Conservation (phyloP, 2,888 invertebrate species). For the Ecdyonurus torrentis region DNA sequence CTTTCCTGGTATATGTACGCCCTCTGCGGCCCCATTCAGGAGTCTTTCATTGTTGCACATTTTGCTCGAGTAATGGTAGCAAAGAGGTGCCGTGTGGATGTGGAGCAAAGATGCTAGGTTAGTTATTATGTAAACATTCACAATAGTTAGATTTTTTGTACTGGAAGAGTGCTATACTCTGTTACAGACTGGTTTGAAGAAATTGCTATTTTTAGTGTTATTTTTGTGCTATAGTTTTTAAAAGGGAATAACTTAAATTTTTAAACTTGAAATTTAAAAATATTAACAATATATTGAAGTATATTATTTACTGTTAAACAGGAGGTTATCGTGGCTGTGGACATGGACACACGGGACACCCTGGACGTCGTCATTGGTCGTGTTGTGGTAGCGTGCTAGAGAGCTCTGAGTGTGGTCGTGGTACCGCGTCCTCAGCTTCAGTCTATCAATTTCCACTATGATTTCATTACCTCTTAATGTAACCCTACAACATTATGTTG, state of each 20-base stretch:
- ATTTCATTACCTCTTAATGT: neutral
- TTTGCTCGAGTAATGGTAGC: conserved; percentile 62
- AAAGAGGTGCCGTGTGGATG: conserved; percentile 53
- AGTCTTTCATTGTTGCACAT: conserved; percentile 62
- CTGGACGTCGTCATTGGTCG: conserved; percentile 65
- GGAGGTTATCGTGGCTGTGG: conserved; percentile 48
- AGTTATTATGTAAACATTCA: too few species aligned
- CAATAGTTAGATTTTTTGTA: too few species aligned
- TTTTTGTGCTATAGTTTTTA: conserved; percentile 4
- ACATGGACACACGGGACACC: conserved; percentile 66
- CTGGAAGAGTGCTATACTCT: too few species aligned
- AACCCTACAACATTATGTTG: too few species aligned
- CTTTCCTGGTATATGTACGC: conserved; percentile 45
- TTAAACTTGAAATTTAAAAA: conserved; percentile 3
- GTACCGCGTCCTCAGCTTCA: neutral
- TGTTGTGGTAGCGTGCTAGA: conserved; percentile 53
- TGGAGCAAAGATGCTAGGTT: conserved; percentile 55
- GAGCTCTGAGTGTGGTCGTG: conserved; percentile 38
- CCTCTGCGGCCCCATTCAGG: conserved; percentile 47
- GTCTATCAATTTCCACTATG: neutral
- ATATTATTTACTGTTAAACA: conserved; percentile 12
- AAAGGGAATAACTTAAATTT: neutral
- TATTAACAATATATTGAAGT: neutral
- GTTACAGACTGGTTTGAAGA: too few species aligned
- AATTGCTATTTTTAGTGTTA: too few species aligned